Percentiles rank a stretch among this genome's conserved stretches.
phyloP scores from a whole-genome alignment of 2,113 vertebrate species.

The Tupaia tana region DNA sequence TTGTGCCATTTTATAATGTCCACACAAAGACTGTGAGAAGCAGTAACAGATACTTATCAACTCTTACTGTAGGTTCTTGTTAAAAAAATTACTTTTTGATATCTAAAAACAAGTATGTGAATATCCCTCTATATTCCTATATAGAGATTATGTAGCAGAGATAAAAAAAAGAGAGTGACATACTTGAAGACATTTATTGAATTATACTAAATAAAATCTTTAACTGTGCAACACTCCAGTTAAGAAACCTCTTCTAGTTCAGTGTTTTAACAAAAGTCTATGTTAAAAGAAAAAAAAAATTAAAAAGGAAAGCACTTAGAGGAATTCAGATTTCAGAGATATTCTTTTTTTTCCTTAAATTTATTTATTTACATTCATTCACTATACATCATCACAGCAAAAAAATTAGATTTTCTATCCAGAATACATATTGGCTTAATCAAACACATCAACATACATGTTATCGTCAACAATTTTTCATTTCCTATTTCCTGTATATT shows the following conservation, averaged over 20 bases:
- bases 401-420: too few species aligned
- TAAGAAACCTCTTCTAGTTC: slow-evolving; percentile 48
- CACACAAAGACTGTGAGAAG: background rate
- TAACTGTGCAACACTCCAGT: background rate
- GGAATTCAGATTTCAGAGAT: slow-evolving; percentile 39
- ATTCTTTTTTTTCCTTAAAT: background rate
- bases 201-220: slow-evolving; percentile 58
- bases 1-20: background rate
- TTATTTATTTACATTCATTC: too few species aligned
- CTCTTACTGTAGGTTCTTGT: slow-evolving; percentile 37
- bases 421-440: too few species aligned
- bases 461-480: too few species aligned
- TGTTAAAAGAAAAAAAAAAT: background rate
- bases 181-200: slow-evolving; percentile 33
- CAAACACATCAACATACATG: too few species aligned
- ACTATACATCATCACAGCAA: too few species aligned
- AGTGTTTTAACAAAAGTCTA: slow-evolving; percentile 70
- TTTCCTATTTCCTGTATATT: too few species aligned
- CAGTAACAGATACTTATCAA: background rate
- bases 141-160: background rate
- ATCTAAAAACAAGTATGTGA: background rate
- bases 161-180: slow-evolving; percentile 12
- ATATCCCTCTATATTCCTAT: background rate
- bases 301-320: background rate
- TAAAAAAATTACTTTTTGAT: background rate